Base-by-base conservation (phyloP, 2,113 vertebrate species). In the Chaenocephalus aceratus region DNA sequence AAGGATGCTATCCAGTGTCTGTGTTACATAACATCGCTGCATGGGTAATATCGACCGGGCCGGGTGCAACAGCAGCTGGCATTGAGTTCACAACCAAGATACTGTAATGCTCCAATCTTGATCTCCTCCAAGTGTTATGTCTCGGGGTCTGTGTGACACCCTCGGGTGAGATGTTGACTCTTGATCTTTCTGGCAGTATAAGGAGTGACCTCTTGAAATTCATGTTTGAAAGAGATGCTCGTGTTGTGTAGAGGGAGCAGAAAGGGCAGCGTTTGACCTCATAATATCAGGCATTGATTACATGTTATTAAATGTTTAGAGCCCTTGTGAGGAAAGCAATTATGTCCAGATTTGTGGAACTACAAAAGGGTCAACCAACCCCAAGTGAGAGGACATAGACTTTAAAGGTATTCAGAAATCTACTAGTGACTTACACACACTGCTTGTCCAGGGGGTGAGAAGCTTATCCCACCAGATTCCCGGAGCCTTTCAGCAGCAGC, bases 391-490 rank as follows among this genome's bases (percentile, higher is more conserved):
- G 18, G n/a, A 41, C 16, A 0, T 9, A 7, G 23, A 49, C 30
- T 26, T n/a, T 10, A 2, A 59, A 60, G 49, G 48, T 36, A 71
- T 69, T 61, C 18, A 63, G 15, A 67, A 68, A 75, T 73, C 58
- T 44, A 74, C 70, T 23, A 6, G 52, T 61, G 76, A 83, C 63
- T 73, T 58, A 69, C 26, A 80, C 76, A 75, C 68, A 26, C 67
- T 16, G 58, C 74, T 81, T 75, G 70, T 80, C 72, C 45, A 30
- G 64, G 66, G 59, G 68, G 72, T 64, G 67, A 80, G 77, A 63
- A 57, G 90, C 80, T 91, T 90, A 91, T 87, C 82, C 77, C 80
- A n/a, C 52, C 4, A 9, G 82, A 80, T 82, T 48, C 61, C 59
- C 52, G 10, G 77, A 34, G 71, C 58, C 71, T 18, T 72, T 46